Evolutionary conservation across 2,113 vertebrate genomes (phyloP).

Genomic region (Calyptommatus sinebrachiatus): DNA sequence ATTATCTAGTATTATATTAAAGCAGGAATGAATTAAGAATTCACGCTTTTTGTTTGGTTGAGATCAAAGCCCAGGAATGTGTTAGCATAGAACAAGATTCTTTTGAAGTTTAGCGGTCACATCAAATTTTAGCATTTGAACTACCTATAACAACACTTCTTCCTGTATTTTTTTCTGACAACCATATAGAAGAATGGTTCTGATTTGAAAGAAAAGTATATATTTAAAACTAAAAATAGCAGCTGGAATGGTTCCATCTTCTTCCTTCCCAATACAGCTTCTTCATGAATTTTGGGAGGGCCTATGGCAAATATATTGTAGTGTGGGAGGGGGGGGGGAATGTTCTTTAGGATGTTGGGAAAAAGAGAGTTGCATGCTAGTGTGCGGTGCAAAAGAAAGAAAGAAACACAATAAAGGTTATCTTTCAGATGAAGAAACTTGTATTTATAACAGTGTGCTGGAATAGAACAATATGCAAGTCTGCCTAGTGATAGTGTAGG

Average conservation of each 20-base stretch:
- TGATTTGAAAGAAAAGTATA: slow-evolving; percentile 3
- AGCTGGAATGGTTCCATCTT: slow-evolving; percentile 24
- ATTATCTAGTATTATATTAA: slow-evolving; percentile 65
- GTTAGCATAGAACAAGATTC: slow-evolving; percentile 61
- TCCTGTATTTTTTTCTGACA: slow-evolving; percentile 35
- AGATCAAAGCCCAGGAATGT: slow-evolving; percentile 61
- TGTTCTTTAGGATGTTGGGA: background rate
- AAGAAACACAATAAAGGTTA: slow-evolving; percentile 33
- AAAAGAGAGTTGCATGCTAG: background rate
- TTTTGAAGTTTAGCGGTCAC: slow-evolving; percentile 49
- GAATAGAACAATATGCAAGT: background rate
- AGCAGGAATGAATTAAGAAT: slow-evolving; percentile 45
- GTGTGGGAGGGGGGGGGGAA: slow-evolving; percentile 11
- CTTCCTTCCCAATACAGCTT: background rate
- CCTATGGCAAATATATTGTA: background rate
- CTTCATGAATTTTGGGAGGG: slow-evolving; percentile 9
- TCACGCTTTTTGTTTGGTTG: slow-evolving; percentile 62
- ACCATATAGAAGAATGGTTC: slow-evolving; percentile 31
- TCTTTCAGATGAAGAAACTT: slow-evolving; percentile 2
- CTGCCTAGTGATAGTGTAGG: background rate
- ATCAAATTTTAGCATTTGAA: slow-evolving; percentile 46
- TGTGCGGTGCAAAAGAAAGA: slow-evolving; percentile 28
- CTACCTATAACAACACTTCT: slow-evolving; percentile 54
- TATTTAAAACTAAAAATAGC: slow-evolving; percentile 41
- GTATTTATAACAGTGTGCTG: background rate